Evolutionary conservation across 1,140 invertebrate species (phyloP).

Genomic region (Drosophila biarmipes): DNA sequence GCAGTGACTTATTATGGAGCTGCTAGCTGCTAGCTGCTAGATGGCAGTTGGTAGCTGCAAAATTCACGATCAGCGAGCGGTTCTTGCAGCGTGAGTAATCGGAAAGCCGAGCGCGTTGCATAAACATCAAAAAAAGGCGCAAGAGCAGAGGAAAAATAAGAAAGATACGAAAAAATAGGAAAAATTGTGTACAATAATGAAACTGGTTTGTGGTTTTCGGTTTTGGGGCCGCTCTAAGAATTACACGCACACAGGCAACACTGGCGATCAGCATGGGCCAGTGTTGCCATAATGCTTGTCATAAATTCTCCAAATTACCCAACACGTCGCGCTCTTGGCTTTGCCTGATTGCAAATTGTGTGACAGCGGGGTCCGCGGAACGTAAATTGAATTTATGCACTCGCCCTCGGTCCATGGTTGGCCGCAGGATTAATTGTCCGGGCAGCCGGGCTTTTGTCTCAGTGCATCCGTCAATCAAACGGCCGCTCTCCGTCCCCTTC

Average conservation of each 20-base stretch:
- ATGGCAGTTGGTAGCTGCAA: slow-evolving; percentile 39
- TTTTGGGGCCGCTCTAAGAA: slow-evolving; percentile 68
- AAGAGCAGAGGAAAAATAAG: slow-evolving; percentile 8
- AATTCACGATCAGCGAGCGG: slow-evolving; percentile 65
- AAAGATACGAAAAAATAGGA: slow-evolving; percentile 19
- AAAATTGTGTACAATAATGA: slow-evolving; percentile 63
- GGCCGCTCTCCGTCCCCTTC: slow-evolving; percentile 4
- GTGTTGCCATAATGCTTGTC: slow-evolving; percentile 81
- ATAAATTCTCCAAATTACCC: slow-evolving; percentile 83
- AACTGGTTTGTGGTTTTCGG: slow-evolving; percentile 72
- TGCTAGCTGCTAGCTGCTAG: slow-evolving; percentile 18
- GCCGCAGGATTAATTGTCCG: slow-evolving; percentile 67
- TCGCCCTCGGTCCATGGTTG: slow-evolving; percentile 29
- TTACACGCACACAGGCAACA: slow-evolving; percentile 26
- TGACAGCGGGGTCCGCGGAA: slow-evolving; percentile 57
- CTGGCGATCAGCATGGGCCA: slow-evolving; percentile 47
- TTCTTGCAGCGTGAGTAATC: slow-evolving; percentile 79
- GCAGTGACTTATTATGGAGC: slow-evolving; percentile 69
- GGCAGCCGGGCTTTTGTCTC: slow-evolving; percentile 36
- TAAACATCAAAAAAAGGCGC: slow-evolving; percentile 62
- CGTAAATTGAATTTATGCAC: slow-evolving; percentile 79
- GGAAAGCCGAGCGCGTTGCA: slow-evolving; percentile 77
- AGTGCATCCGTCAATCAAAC: slow-evolving; percentile 52
- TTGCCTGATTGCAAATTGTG: slow-evolving; percentile 78
- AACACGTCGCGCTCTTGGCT: slow-evolving; percentile 56